Base-by-base conservation (phyloP, 2,888 invertebrate genomes). In the Desoria tigrina region DNA sequence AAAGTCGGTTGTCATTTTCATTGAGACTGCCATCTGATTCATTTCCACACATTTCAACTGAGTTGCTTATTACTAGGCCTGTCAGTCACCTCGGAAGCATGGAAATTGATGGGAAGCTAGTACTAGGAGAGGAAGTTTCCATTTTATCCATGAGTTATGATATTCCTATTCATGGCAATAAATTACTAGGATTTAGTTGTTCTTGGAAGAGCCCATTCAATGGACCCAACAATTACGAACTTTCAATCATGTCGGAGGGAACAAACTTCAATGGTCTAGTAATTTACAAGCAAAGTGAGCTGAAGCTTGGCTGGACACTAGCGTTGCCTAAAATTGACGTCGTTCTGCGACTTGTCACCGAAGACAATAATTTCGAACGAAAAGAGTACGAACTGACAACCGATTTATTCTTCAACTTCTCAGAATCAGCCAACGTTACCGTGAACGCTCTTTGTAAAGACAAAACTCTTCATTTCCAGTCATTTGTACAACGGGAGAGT, bases 101-200 rank as follows among this genome's bases (percentile, higher is more conserved):
- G 0, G 42, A 60, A 37, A 42, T 69, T 14, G 49, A 66, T 18
- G 64, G 57, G 7, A 65, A n/a, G n/a, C n/a, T n/a, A n/a, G n/a
- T n/a, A n/a, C n/a, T n/a, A n/a, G n/a, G n/a, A 21, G 69, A 61
- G 2, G 65, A 71, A 54, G 49, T 57, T 0, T 66, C 74, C 2
- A 66, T 66, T 18, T 55, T 63, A 21, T 62, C 64, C 2, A 60
- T 71, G 9, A 68, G 69, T 14, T 76, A 76, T 58, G 68, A 74
- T 18, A 39, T 74, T 16, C 74, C 76, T 9, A 63, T 62, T n/a
- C 42, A 69, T 14, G 63, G 39, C 14, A n/a, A 16, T 26, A 57
- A 49, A 0, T 42, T 53, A 1, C 11, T 24, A 3, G 11, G 16
- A 9, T 39, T 39, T 16, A 39, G 16, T 39, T 9, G 9, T 39